Evolutionary conservation across 2,888 invertebrate species (phyloP).

Genomic region (Serripes groenlandicus): DNA sequence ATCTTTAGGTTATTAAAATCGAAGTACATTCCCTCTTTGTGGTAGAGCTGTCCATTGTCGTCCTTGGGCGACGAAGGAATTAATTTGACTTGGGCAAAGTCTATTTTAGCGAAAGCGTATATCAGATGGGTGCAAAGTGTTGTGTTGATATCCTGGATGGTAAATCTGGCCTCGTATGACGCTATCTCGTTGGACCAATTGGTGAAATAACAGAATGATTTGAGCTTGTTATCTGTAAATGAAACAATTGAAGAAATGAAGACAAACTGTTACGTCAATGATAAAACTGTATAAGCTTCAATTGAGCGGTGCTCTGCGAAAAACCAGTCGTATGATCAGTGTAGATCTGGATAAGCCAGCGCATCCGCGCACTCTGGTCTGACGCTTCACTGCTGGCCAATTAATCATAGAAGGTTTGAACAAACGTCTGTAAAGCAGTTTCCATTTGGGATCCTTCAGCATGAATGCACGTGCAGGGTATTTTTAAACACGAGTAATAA

Average conservation of each 20-base stretch:
- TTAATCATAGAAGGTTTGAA: too few species aligned
- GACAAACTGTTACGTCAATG: background rate
- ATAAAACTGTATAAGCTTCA: background rate
- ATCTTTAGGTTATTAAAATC: slow-evolving; percentile 77
- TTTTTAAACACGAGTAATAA: too few species aligned
- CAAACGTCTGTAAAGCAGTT: too few species aligned
- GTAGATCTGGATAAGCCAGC: background rate
- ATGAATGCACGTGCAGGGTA: too few species aligned
- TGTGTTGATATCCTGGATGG: slow-evolving; percentile 94
- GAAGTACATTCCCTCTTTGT: slow-evolving; percentile 64
- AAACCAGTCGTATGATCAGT: too few species aligned
- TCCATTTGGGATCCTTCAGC: too few species aligned
- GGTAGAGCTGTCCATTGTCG: slow-evolving; percentile 59
- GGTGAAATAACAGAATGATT: slow-evolving; percentile 76
- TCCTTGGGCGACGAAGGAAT: slow-evolving; percentile 43
- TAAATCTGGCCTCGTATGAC: slow-evolving; percentile 66
- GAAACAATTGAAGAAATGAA: background rate
- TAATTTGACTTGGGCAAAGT: slow-evolving; percentile 94
- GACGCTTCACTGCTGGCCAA: too few species aligned
- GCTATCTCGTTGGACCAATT: slow-evolving; percentile 78
- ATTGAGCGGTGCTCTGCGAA: too few species aligned
- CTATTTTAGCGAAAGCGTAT: slow-evolving; percentile 98
- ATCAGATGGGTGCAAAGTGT: slow-evolving; percentile 98
- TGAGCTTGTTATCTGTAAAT: slow-evolving; percentile 42
- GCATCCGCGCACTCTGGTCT: too few species aligned